These are phyloP conservation scores for Eospalax fontanierii DNA, from an alignment of 2,797 vertebrate species.

Conservation along the genomic window DNA sequence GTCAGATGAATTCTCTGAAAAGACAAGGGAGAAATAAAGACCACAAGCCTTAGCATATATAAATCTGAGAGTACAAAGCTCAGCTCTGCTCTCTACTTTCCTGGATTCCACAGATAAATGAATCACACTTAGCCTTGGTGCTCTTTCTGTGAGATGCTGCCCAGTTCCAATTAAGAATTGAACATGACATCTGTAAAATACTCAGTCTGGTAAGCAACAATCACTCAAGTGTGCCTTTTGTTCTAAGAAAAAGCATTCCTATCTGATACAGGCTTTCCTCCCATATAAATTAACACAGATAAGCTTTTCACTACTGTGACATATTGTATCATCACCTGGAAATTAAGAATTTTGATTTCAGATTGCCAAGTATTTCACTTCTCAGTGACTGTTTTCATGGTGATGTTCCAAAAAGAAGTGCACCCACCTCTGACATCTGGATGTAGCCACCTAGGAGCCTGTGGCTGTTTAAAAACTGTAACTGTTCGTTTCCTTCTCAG, in stretches of 20 bases:
- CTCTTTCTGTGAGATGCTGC: background rate
- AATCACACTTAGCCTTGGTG: background rate
- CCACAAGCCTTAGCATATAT: background rate
- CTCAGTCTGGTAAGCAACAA: background rate
- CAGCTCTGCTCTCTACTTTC: background rate
- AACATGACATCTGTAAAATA: background rate
- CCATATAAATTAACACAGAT: background rate
- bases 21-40: background rate
- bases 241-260: background rate
- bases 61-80: background rate
- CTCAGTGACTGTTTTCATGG: background rate
- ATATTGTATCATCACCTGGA: background rate
- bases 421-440: background rate
- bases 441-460: background rate
- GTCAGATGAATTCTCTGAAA: slow-evolving; percentile 7
- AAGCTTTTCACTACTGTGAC: background rate
- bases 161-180: background rate
- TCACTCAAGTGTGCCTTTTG: background rate
- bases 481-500: background rate
- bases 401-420: background rate
- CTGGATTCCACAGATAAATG: background rate
- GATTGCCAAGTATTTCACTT: background rate
- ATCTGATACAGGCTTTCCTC: background rate
- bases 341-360: slow-evolving; percentile 20
- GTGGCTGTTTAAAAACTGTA: background rate